Base-by-base conservation (phyloP, 2,113 vertebrate species). In the Poeciliopsis occidentalis region DNA sequence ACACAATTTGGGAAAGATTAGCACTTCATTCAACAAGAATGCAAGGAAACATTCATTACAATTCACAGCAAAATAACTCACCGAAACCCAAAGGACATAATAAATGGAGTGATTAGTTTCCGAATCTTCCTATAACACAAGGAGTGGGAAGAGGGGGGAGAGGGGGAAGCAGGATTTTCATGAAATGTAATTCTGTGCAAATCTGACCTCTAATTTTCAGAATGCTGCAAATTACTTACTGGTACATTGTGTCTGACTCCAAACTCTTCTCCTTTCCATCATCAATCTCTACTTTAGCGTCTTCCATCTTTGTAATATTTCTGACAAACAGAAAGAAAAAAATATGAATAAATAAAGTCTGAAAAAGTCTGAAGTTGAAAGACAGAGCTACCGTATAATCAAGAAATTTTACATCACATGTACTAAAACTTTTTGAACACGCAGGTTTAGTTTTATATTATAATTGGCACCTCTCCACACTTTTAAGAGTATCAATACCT, bases 61-160 rank as follows among this genome's bases (percentile, higher is more conserved):
- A 22, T 47, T 8, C 12, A 29, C n/a, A 1, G 12, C 15, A 47
- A 27, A 61, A 4, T 67, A 27, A 94, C 94, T 94, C 94, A 99
- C 98, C 97, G 96, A 91, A 98, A 97, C 76, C 92, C 93, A 90
- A 98, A 94, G 8, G 97, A 98, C 95, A 96, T 96, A 71, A 97
- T 93, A 92, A 96, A 92, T 0, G 94, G 94, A 15, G 91, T 12
- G 0, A 96, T 92, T 71, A 61, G 89, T 90, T 88, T 96, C 57
- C 91, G 94, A 75, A 95, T 70, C 8, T 73, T 91, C 78, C 94
- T 96, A 85, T 54, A 90, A 75, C 71, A 34, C 3, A 11, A 11
- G 10, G 34, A 37, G 10, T 37, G 34, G 34, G 34, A 10, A 4
- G 7, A 57, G 8, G 1, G 19, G 10, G 24, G 10, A n/a, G n/a